Evolutionary conservation across 2,888 invertebrate species (phyloP), one percentile per base, ranked within the genome.

Genomic region (Pharmacophagus antenor): DNA sequence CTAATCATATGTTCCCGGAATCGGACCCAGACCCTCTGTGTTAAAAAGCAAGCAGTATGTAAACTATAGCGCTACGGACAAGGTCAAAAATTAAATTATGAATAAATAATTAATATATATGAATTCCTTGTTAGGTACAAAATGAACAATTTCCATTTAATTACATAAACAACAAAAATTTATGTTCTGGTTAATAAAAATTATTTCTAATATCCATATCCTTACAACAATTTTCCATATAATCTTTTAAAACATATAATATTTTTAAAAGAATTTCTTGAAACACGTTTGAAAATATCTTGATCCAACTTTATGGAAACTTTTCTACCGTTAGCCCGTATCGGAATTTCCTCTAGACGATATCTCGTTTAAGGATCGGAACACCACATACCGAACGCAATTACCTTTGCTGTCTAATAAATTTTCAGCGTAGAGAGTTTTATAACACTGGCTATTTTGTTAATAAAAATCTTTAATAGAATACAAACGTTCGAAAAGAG

Each of bases 381-480:
- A 47, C 52, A 53, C 58, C 47, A 37, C 58, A 58, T 58, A 58
- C 58, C 47, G 37, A 58, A 58, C 52, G 47, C 58, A 58, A 58
- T 58, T 52, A 53, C 58, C 47, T 58, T 58, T 46, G 52, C 46
- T 48, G 58, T 58, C 58, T 46, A 53, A 58, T 58, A 52, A 57
- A 57, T 57, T 57, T 27, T 48, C 56, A 37, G 18, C 22, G 17
- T 20, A 46, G 21, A 48, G 18, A 17, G 0, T 18, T 18, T 44
- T 44, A 44, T 8, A 20, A 31, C 46, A 51, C 22, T n/a, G 20
- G 44, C 20, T 15, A 54, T 25, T 21, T 31, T 31, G n/a, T 18
- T 7, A 27, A 27, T 27, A 27, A 18, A n/a, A 5, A 44, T 44
- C 6, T 44, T 18, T 44, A n/a, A 6, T 7, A 20, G 18, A 44